Conservation (phyloP, 2,888 invertebrate species). For the Azorinus chamasolen region DNA sequence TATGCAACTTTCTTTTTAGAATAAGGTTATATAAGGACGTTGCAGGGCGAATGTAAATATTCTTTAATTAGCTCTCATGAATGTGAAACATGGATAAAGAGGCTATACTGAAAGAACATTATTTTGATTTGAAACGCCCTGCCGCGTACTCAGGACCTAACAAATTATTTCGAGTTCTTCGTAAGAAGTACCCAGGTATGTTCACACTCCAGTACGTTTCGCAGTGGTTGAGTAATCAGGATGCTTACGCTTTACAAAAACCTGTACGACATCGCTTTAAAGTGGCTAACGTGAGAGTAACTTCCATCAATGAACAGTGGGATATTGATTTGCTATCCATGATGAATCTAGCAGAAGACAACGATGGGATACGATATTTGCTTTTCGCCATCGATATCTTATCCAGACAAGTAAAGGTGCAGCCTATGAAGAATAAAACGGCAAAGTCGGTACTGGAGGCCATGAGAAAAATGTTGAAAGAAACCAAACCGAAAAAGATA, state of each 20-base stretch:
- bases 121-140: constrained; percentile 18
- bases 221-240: constrained; percentile 27
- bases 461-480: constrained; percentile 12
- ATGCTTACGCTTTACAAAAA: too few relatives aligned
- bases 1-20: too few relatives aligned
- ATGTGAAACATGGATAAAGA: too few relatives aligned
- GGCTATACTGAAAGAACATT: too few relatives aligned
- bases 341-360: constrained; percentile 22
- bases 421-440: constrained; percentile 21
- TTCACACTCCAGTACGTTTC: constrained; percentile 12
- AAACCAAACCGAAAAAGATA: constrained; percentile 25
- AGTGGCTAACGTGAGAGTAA: constrained; percentile 15
- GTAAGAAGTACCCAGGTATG: constrained; percentile 14
- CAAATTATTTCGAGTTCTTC: constrained; percentile 10
- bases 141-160: constrained; percentile 23
- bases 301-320: constrained; percentile 8
- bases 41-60: too few relatives aligned
- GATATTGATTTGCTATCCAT: constrained; percentile 25
- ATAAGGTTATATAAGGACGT: too few relatives aligned
- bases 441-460: constrained; percentile 30
- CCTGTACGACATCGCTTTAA: constrained; percentile 18
- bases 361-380: constrained; percentile 29
- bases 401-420: constrained; percentile 12
- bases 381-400: too few relatives aligned
- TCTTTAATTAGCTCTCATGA: too few relatives aligned